A percentile compares a stretch with the other conserved stretches of the same genome.
Evolutionary conservation across 2,888 invertebrate species (phyloP).

Genomic region (Megamerina dolium): DNA sequence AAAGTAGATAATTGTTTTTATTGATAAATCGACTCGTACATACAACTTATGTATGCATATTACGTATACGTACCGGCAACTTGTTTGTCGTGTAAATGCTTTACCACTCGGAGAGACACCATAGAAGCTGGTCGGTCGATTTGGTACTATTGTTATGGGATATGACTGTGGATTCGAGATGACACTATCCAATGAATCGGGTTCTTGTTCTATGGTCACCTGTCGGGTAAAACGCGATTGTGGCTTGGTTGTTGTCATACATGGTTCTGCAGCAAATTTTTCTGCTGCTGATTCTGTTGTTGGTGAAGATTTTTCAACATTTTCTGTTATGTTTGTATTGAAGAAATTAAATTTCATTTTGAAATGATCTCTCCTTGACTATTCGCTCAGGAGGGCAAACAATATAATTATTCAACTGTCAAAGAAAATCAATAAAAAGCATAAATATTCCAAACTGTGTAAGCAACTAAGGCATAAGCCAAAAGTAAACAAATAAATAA

Average conservation of each 20-base stretch:
- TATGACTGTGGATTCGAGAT: slow-evolving; percentile 47
- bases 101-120: slow-evolving; percentile 38
- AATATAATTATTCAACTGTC: too few relatives aligned
- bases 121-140: slow-evolving; percentile 43
- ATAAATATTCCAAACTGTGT: too few relatives aligned
- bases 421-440: too few relatives aligned
- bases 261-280: slow-evolving; percentile 19
- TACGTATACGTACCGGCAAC: slow-evolving; percentile 42
- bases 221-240: slow-evolving; percentile 29
- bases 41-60: too few relatives aligned
- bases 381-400: too few relatives aligned
- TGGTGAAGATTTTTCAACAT: slow-evolving; percentile 5
- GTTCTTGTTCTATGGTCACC: slow-evolving; percentile 44
- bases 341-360: slow-evolving; percentile 22
- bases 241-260: slow-evolving; percentile 19
- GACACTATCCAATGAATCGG: slow-evolving; percentile 47
- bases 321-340: slow-evolving; percentile 6
- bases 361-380: too few relatives aligned
- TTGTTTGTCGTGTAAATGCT: slow-evolving; percentile 40
- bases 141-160: slow-evolving; percentile 48
- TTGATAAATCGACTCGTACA: too few relatives aligned
- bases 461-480: too few relatives aligned
- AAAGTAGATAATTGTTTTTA: too few relatives aligned
- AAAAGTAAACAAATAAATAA: too few relatives aligned
- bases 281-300: slow-evolving; percentile 5